Evolutionary conservation across 2,113 vertebrate genomes (phyloP), one percentile per base, ranked within the genome.

Genomic region (Sinocyclocheilus rhinocerous): DNA sequence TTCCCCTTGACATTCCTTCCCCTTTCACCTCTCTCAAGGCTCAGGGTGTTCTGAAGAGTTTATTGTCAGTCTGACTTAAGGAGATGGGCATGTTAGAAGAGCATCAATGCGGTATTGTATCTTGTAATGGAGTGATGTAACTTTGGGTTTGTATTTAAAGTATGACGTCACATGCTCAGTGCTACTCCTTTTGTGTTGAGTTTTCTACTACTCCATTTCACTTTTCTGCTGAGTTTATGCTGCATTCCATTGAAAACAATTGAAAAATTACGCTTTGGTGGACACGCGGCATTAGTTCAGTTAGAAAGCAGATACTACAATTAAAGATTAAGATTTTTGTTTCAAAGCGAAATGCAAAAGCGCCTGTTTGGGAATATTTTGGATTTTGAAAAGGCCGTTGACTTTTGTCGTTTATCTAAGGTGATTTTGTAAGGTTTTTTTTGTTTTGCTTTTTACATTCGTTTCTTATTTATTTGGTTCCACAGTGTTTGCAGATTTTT

Each of bases 11-110:
- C 42, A 48, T 81, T 67, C 63, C 26, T 72, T 83, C 45, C 67
- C 45, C 65, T 83, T 83, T 65, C 59, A 65, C 78, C 78, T 81
- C 36, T 81, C 59, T 63, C 80, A 69, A 45, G n/a, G 63, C 61
- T 82, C 63, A 11, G 61, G 18, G 80, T 69, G 57, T 81, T 81
- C 55, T 81, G 63, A 70, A 52, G 80, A 29, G 39, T 82, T 82
- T 67, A 29, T 48, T 50, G 16, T 18, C 26, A 36, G 80, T 69
- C 16, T 50, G n/a, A 69, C 45, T 36, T n/a, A n/a, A 82, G 80
- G 29, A 65, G 15, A 48, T 65, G 22, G 29, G 6, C 45, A 72
- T 39, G 6, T 70, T 72, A 83, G 26, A 67, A 48, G 29, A 22
- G 33, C 55, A 26, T 15, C 11, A 81, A 69, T 69, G 22, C 9